Base-by-base conservation (phyloP, 2,797 vertebrate species). In the Synaphobranchus kaupii region DNA sequence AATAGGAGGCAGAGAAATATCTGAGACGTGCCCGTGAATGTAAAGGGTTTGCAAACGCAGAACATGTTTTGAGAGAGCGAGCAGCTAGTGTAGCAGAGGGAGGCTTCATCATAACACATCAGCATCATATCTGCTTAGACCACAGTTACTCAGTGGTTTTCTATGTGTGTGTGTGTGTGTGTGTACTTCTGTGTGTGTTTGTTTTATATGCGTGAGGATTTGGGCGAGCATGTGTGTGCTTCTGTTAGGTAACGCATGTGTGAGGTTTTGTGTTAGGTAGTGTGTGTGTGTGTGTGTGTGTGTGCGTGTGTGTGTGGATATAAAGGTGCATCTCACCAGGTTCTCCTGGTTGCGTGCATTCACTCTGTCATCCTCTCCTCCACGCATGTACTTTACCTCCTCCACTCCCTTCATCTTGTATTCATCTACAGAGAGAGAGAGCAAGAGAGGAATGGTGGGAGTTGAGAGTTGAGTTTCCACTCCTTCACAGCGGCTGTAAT, bases 301-400 rank as follows among this genome's bases (percentile, higher is more conserved):
- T 34, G 60, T 63, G 4, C 84, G 88, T 25, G 81, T 89, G 90
- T 93, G 89, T 76, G 85, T 89, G n/a, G 78, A 85, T 82, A 89
- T 7, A n/a, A 54, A 92, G 89, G 87, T 83, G 8, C 89, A 5
- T 91, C 97, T 97, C 96, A 99, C 98, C 97, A 99, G 96, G 95
- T 99, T 99, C 96, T 99, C 98, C 95, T 99, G 98, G 97, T 99
- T 99, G 95, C 97, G 98, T 93, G 96, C 95, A 89, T 97, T 98
- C 93, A 99, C 96, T 92, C 97, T 94, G 92, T 98, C 98, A 95
- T 99, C 98, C 85, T 98, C 98, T 93, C 96, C 96, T 87, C 97
- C 97, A 95, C 97, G 98, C 98, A 99, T 99, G 97, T 99, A 99
- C 96, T 99, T 99, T 95, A 99, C 98, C 96, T 99, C 98, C 96